Evolutionary conservation across 2,113 vertebrate species (phyloP), one percentile per base, ranked within the genome.

Genomic region (Geococcyx californianus): DNA sequence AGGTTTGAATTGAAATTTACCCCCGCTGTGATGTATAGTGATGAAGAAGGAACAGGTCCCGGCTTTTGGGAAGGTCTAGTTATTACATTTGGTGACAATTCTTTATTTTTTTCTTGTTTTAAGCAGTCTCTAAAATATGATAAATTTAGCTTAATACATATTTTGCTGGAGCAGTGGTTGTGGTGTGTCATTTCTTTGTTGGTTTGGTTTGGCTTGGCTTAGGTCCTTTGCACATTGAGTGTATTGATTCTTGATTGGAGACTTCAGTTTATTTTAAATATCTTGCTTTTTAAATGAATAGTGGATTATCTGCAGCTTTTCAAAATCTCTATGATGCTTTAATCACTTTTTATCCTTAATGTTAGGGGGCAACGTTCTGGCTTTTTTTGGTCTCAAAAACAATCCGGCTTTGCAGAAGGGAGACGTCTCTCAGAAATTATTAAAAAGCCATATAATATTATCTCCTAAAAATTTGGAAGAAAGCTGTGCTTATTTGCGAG

Each of bases 1-100:
- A 88, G 38, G 17, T 72, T 88, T 79, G 31, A 83, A 45, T 31
- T 76, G 33, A 84, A 84, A 51, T 68, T 54, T 68, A 58, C 4
- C 21, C 28, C 18, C 36, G 2, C 31, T 85, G 23, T 52, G 24
- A 59, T 18, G 17, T 33, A 29, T 0, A 64, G 45, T 0, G 1
- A 10, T 60, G 60, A 58, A 58, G 55, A 63, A 85, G 16, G 34
- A 91, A 33, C 16, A 55, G 31, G 62, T 78, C 11, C 16, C 19
- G 33, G 9, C 54, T 64, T 91, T 16, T 58, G 56, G 24, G 40
- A n/a, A 51, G 26, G 21, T 44, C 42, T 62, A 38, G 31, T 67
- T 72, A 52, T 23, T 67, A 18, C 40, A 10, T 73, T 68, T 52
- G 14, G 4, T 76, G n/a, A 26, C 42, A 63, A 47, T 59, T 84